These are phyloP conservation scores for Neoniphon sammara DNA, from an alignment of 2,797 vertebrate genomes.

Conservation along the genomic window DNA sequence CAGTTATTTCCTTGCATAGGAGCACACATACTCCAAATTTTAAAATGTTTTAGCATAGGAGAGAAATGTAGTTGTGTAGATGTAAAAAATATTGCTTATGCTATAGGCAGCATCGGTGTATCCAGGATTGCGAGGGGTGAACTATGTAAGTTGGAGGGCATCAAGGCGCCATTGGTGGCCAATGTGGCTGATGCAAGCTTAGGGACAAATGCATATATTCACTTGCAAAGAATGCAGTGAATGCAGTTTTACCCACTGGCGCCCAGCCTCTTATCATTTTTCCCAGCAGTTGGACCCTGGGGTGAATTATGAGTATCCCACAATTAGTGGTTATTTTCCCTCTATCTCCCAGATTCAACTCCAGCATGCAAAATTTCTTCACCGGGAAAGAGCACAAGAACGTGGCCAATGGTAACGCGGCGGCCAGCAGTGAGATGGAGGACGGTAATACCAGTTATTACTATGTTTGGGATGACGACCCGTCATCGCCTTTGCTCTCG, in stretches of 20 bases:
- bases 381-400: slow-evolving; percentile 86
- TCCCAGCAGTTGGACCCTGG: not conserved
- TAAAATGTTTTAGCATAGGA: not conserved
- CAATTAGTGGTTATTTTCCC: slow-evolving; percentile 41
- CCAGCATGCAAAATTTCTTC: slow-evolving; percentile 92
- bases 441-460: slow-evolving; percentile 94
- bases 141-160: slow-evolving; percentile 36
- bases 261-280: not conserved
- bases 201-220: not conserved
- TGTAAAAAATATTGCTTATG: not conserved
- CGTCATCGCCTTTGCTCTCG: slow-evolving; percentile 87
- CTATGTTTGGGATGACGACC: slow-evolving; percentile 88
- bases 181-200: slow-evolving; percentile 38
- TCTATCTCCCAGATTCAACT: slow-evolving; percentile 87
- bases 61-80: not conserved
- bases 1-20: slow-evolving; percentile 10
- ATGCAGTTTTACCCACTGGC: not conserved
- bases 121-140: slow-evolving; percentile 2
- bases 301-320: slow-evolving; percentile 15
- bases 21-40: not conserved
- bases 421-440: slow-evolving; percentile 92
- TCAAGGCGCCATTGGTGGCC: slow-evolving; percentile 28
- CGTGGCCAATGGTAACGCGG: slow-evolving; percentile 91
- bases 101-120: slow-evolving; percentile 33
- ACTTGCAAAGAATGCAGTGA: no score